These are phyloP conservation scores for Thecophora atra DNA, from an alignment of 2,888 invertebrate genomes.

Conservation along the genomic window DNA sequence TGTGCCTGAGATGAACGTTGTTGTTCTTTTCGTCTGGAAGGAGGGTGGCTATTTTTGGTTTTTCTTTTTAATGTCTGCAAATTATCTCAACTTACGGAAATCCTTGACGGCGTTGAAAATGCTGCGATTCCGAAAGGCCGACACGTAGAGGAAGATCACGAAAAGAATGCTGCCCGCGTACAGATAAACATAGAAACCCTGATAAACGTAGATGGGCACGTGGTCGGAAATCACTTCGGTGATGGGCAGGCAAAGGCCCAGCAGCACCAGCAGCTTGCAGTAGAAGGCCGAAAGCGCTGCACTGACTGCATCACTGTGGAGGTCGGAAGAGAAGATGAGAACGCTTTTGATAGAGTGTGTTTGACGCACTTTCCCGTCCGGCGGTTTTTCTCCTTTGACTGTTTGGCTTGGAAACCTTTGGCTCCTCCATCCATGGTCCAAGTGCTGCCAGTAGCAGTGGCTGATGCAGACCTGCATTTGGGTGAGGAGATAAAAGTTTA, in stretches of 20 bases:
- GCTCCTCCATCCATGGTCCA: conserved; percentile 58
- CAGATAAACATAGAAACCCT: conserved; percentile 86
- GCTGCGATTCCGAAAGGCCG: conserved; percentile 73
- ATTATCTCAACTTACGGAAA: conserved; percentile 65
- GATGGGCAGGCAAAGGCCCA: conserved; percentile 86
- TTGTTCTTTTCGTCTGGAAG: conserved; percentile 60
- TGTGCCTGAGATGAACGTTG: conserved; percentile 62
- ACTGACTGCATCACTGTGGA: conserved; percentile 75
- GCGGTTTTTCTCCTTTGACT: conserved; percentile 64
- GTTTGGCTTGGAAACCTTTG: conserved; percentile 58
- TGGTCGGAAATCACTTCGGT: conserved; percentile 84
- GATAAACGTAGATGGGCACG: conserved; percentile 79
- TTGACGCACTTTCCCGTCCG: conserved; percentile 67
- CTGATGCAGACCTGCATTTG: conserved; percentile 50
- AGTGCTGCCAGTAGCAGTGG: conserved; percentile 56
- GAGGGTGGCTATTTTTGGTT: too few species aligned
- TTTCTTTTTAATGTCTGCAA: too few species aligned
- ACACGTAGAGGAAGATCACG: conserved; percentile 77
- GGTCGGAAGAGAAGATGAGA: conserved; percentile 18
- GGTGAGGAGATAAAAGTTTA: background rate
- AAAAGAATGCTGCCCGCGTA: conserved; percentile 81
- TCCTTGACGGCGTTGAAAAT: conserved; percentile 71
- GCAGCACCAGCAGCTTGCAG: conserved; percentile 83
- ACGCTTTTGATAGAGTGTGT: background rate
- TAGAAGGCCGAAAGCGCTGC: conserved; percentile 83